A percentile compares a stretch with the other conserved stretches of the same genome.
Evolutionary conservation across 2,113 vertebrate species (phyloP).

Genomic region (Ovis canadensis): DNA sequence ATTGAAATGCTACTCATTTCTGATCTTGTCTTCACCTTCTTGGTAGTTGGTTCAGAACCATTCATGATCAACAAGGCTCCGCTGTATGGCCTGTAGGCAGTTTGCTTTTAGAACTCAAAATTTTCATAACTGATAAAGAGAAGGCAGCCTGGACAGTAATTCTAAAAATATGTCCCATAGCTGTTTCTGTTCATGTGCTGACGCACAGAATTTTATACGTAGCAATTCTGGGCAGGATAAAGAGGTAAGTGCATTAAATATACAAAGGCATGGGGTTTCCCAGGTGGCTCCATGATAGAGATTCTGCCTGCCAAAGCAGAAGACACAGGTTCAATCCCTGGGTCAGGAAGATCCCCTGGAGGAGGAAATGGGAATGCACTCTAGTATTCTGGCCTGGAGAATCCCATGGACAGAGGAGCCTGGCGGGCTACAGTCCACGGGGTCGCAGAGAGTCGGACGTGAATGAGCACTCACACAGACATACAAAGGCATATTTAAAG

Average conservation of each 20-base stretch:
- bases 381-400: background rate
- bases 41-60: background rate
- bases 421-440: background rate
- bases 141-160: background rate
- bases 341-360: background rate
- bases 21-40: background rate
- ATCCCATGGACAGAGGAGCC: background rate
- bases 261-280: background rate
- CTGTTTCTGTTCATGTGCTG: background rate
- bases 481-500: background rate
- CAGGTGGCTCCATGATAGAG: background rate
- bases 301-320: background rate
- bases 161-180: background rate
- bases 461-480: background rate
- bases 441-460: accelerated
- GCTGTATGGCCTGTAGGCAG: background rate
- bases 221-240: background rate
- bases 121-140: background rate
- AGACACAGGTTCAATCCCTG: background rate
- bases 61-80: background rate
- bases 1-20: background rate
- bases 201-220: background rate
- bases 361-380: background rate
- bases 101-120: background rate
- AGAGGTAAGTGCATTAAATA: background rate